These are phyloP conservation scores for Isaurus tuberculatus DNA, from an alignment of 92 coral and sea anemone genomes.

Conservation along the genomic window DNA sequence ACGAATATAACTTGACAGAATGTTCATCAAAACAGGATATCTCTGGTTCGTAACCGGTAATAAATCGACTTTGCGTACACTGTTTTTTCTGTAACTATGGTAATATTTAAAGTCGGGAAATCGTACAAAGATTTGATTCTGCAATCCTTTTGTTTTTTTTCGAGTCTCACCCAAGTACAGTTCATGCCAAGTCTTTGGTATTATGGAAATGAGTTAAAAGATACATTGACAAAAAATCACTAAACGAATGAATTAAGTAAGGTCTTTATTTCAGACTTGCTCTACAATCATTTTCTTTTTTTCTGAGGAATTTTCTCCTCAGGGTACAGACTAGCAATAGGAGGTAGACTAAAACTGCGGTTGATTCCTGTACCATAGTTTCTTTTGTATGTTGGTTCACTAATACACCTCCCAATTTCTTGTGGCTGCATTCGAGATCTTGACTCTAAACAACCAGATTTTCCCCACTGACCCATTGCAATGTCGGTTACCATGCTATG, in stretches of 20 bases:
- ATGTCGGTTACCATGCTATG: slow-evolving; percentile 37
- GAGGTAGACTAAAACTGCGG: slow-evolving; percentile 69
- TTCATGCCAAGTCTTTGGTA: background rate
- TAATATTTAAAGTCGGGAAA: too few relatives aligned
- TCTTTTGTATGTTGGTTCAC: slow-evolving; percentile 66
- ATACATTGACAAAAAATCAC: background rate
- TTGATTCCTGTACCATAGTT: slow-evolving; percentile 26
- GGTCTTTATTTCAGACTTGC: background rate
- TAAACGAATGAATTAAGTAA: background rate
- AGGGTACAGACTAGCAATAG: slow-evolving; percentile 92
- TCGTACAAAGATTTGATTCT: too few relatives aligned
- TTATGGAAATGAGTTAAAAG: background rate
- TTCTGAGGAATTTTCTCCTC: slow-evolving; percentile 45
- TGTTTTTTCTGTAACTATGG: too few relatives aligned
- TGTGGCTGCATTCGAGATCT: background rate
- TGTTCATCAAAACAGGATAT: too few relatives aligned
- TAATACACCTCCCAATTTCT: slow-evolving; percentile 51
- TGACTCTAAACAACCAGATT: background rate
- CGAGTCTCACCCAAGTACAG: too few relatives aligned
- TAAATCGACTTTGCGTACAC: too few relatives aligned
- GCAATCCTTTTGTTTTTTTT: too few relatives aligned
- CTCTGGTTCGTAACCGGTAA: too few relatives aligned
- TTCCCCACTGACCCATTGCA: slow-evolving; percentile 37
- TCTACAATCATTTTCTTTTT: background rate
- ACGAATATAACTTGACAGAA: too few relatives aligned